Evolutionary conservation across 1,140 invertebrate genomes (phyloP), one percentile per base, ranked within the genome.

Genomic region (Pachypeltis micranthus): DNA sequence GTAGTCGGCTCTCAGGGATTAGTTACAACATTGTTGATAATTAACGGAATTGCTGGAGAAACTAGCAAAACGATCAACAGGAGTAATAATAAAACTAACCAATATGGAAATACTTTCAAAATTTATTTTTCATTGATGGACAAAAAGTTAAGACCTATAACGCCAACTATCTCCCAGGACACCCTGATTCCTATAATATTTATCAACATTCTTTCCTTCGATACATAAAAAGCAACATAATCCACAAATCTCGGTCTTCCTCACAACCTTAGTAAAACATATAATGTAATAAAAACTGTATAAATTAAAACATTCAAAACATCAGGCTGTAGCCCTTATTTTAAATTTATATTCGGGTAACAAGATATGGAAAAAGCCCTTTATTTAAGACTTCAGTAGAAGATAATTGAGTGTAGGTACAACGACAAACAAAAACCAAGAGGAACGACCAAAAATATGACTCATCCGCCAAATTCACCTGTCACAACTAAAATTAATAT

Each of bases 401-500:
- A 10, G 23, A 51, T 21, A 51, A 10, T 21, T 4, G 12, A 51
- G 3, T 14, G 4, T 4, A 16, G 47, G 47, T 51, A 16, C 7
- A 39, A n/a, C 34, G 7, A 39, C 7, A 39, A 10, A 7, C 34
- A 10, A 10, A 39, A 39, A 7, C n/a, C n/a, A n/a, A n/a, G n/a
- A n/a, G n/a, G n/a, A n/a, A n/a, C n/a, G n/a, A n/a, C n/a, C n/a
- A n/a, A 39, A 39, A 39, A 39, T 39, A 7, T 7, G 23, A 4
- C 47, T 16, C 23, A 16, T 51, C 23, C 4, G 4, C 47, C 47
- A 7, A 7, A 51, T 16, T 10, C 10, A 21, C 7, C 7, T 39
- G 47, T 51, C 4, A 21, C 47, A 16, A 51, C n/a, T n/a, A 51
- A 51, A 51, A 51, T 51, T 51, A 51, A 51, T 51, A 51, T 51